Conservation (phyloP, 2,797 vertebrate species). For the Anolis apletophallus region DNA sequence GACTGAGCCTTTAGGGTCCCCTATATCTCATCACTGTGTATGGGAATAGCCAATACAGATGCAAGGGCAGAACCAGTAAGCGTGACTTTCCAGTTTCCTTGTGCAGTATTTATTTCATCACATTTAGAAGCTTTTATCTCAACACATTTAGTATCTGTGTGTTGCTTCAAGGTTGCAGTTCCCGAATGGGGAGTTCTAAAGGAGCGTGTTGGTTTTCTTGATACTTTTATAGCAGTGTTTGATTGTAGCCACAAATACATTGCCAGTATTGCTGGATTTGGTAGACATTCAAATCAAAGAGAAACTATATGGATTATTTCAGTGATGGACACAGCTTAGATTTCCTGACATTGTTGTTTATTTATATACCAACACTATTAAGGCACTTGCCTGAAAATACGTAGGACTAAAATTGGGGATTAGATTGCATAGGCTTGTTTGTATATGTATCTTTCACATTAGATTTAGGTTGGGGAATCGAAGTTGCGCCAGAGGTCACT, state of each 20-base stretch:
- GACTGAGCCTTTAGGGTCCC: neutral
- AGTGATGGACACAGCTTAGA: neutral
- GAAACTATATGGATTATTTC: neutral
- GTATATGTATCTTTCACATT: constrained; percentile 8
- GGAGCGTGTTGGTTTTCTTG: neutral
- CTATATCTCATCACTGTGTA: neutral
- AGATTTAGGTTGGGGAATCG: neutral
- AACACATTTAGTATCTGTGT: neutral
- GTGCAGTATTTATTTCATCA: neutral
- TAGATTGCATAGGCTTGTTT: neutral
- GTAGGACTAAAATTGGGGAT: too few species aligned
- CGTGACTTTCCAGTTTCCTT: neutral
- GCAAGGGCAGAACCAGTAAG: too few species aligned
- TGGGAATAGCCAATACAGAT: neutral
- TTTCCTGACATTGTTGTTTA: neutral
- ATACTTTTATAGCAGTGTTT: neutral
- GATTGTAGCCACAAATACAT: neutral
- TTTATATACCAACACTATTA: too few species aligned
- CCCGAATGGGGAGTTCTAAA: neutral
- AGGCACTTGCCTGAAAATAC: too few species aligned
- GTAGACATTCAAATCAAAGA: neutral
- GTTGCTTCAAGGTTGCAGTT: neutral
- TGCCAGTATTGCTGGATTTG: neutral
- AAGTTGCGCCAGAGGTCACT: too few species aligned
- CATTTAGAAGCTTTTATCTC: neutral